Conservation (phyloP, 2,888 invertebrate species). For the Leucoma salicis region DNA sequence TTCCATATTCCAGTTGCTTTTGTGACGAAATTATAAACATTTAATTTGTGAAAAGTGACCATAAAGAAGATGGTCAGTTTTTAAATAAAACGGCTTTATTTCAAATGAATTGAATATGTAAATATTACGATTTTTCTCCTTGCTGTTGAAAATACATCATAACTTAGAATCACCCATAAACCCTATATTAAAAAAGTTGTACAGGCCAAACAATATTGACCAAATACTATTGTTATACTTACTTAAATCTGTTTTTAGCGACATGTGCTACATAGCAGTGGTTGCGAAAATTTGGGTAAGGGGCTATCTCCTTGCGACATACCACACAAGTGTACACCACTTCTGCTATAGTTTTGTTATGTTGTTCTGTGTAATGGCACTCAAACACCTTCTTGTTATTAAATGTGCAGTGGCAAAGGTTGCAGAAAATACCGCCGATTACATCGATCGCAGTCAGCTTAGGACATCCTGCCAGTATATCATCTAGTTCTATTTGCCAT, state of each 20-base stretch:
- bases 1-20: too few relatives aligned
- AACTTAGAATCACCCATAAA: too few relatives aligned
- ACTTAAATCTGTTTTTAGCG: constrained; percentile 80
- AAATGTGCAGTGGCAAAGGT: constrained; percentile 76
- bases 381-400: constrained; percentile 79
- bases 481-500: constrained; percentile 25
- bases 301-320: constrained; percentile 77
- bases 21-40: too few relatives aligned
- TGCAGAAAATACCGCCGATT: constrained; percentile 81
- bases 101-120: too few relatives aligned
- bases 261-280: constrained; percentile 83
- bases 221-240: constrained; percentile 44
- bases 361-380: constrained; percentile 68
- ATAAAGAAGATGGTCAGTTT: too few relatives aligned
- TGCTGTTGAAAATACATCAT: too few relatives aligned
- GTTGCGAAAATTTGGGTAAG: constrained; percentile 81
- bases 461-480: constrained; percentile 20
- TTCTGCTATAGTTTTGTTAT: constrained; percentile 45
- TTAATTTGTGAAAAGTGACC: too few relatives aligned
- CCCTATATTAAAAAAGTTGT: too few relatives aligned
- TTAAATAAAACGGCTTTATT: too few relatives aligned
- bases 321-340: constrained; percentile 81
- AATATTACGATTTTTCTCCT: too few relatives aligned
- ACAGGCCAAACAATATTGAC: too few relatives aligned
- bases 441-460: constrained; percentile 67